Percentiles rank a stretch among this genome's conserved stretches.
Evolutionary conservation across 2,888 invertebrate species (phyloP).

Genomic region (Cylindroiulus punctatus): DNA sequence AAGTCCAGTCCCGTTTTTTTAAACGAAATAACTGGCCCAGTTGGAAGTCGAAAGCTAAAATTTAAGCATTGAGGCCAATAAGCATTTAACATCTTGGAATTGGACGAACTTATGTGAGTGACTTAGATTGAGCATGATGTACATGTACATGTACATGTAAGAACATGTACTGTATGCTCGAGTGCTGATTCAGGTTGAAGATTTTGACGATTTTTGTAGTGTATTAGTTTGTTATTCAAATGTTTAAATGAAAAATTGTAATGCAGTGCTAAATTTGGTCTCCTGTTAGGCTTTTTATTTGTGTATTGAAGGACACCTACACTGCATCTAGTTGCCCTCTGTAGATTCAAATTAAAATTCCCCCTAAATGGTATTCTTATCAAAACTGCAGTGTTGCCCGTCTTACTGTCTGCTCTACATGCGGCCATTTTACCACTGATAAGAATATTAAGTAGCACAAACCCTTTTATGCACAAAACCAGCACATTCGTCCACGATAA

Average conservation of each 20-base stretch:
- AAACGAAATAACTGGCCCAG: no score
- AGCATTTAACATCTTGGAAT: no score
- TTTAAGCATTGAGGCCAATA: no score
- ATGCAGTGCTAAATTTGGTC: background rate
- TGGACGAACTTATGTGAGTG: no score
- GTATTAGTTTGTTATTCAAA: background rate
- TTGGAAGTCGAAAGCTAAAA: no score
- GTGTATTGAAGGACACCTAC: background rate
- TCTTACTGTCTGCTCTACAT: background rate
- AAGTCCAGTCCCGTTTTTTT: no score
- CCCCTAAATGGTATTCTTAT: background rate
- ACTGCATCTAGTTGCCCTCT: background rate
- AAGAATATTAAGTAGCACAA: background rate
- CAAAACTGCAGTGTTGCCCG: background rate
- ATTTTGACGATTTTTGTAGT: background rate
- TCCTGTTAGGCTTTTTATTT: background rate
- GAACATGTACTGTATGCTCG: no score
- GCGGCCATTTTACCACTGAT: background rate
- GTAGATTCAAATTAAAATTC: background rate
- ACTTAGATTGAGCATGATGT: no score
- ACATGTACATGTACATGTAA: no score
- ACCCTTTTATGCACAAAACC: no score
- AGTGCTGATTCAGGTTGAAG: background rate
- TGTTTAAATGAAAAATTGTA: background rate
- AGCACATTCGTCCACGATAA: slow-evolving; percentile 6